phyloP scores from a whole-genome alignment of 2,888 invertebrate genomes.

The Eudemis profundana region DNA sequence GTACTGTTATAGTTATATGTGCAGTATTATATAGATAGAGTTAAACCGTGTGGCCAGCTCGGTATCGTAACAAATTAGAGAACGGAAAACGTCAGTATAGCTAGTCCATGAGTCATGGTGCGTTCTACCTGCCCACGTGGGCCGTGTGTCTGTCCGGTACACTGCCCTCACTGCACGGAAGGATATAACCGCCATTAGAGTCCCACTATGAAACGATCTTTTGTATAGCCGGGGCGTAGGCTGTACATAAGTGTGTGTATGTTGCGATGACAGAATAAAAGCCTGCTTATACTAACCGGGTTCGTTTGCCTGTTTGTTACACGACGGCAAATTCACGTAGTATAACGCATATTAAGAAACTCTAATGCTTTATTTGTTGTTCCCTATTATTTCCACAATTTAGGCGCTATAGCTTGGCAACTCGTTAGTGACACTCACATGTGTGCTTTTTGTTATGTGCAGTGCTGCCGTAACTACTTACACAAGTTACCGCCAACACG shows the following conservation, averaged over 20 bases:
- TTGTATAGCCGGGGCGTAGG: neutral
- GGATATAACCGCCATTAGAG: neutral
- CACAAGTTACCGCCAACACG: too few species aligned
- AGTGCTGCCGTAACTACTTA: too few species aligned
- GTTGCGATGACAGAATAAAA: too few species aligned
- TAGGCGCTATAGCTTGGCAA: too few species aligned
- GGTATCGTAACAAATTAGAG: conserved; percentile 44
- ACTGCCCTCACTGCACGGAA: conserved; percentile 10
- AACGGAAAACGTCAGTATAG: conserved; percentile 48
- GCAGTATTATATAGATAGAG: neutral
- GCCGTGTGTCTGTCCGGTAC: conserved; percentile 52
- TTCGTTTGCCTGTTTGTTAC: too few species aligned
- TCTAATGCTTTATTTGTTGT: too few species aligned
- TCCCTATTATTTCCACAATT: too few species aligned
- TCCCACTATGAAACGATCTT: neutral
- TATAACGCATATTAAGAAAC: too few species aligned
- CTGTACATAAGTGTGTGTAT: neutral
- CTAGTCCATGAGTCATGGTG: conserved; percentile 61
- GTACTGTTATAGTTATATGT: conserved; percentile 19
- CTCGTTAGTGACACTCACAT: too few species aligned
- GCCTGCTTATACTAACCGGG: too few species aligned
- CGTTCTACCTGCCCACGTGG: conserved; percentile 59
- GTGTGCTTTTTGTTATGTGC: too few species aligned
- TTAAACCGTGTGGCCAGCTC: conserved; percentile 9
- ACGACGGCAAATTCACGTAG: too few species aligned